These are phyloP conservation scores for Dolichallabes microphthalmus DNA, from an alignment of 2,113 vertebrate genomes.

Conservation along the genomic window DNA sequence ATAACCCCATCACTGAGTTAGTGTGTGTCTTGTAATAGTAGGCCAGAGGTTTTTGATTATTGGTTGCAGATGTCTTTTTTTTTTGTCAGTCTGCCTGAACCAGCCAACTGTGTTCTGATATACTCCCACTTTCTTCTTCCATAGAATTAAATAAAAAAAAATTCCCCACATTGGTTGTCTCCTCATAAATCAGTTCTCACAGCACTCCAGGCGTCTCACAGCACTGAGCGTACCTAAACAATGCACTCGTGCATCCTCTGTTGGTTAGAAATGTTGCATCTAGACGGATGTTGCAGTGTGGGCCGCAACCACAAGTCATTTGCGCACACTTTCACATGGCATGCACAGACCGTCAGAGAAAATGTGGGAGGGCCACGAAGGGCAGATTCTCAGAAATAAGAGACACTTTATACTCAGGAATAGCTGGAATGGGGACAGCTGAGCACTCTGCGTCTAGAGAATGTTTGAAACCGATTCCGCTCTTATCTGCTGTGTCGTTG, in stretches of 20 bases:
- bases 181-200: neutral
- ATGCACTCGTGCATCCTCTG: constrained; percentile 1
- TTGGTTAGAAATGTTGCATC: constrained; percentile 18
- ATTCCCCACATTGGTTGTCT: neutral
- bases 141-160: neutral
- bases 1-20: constrained; percentile 1
- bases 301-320: constrained; percentile 6
- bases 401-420: constrained; percentile 22
- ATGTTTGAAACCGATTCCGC: neutral
- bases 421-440: constrained; percentile 26
- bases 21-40: neutral
- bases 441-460: neutral
- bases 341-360: neutral
- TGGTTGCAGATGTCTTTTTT: constrained; percentile 27
- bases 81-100: neutral
- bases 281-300: neutral
- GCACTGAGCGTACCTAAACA: neutral
- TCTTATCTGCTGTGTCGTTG: neutral
- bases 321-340: constrained; percentile 2
- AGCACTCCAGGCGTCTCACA: neutral
- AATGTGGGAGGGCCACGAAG: constrained; percentile 17
- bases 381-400: constrained; percentile 30
- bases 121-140: constrained; percentile 16
- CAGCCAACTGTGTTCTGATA: constrained; percentile 9
- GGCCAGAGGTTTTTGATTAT: constrained; percentile 26